A percentile compares a stretch with the other conserved stretches of the same genome.
Conservation (phyloP, 2,797 vertebrate species). For the Coranthus polyacanthus region DNA sequence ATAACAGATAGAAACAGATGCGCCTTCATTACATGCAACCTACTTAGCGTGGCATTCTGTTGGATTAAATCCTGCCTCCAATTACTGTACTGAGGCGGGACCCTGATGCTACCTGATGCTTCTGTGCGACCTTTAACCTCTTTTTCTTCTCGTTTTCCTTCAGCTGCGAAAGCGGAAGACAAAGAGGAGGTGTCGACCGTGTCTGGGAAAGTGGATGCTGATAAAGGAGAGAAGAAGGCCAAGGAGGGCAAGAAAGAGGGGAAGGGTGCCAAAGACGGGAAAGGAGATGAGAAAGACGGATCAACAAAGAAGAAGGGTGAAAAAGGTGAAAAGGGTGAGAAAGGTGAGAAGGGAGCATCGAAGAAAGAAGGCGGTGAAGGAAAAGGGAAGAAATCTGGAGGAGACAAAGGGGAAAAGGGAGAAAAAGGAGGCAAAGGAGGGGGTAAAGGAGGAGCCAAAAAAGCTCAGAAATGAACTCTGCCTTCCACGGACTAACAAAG, state of each 20-base stretch:
- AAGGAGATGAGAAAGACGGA: slow-evolving; percentile 67
- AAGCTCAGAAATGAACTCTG: slow-evolving; percentile 80
- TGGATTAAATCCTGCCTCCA: slow-evolving; percentile 28
- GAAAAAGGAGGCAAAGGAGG: slow-evolving; percentile 72
- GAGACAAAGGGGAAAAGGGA: slow-evolving; percentile 49
- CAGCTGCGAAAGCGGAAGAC: slow-evolving; percentile 81
- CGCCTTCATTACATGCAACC: slow-evolving; percentile 57
- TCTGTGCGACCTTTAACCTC: slow-evolving; percentile 5
- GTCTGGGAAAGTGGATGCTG: slow-evolving; percentile 88
- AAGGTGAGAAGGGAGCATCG: slow-evolving; percentile 54
- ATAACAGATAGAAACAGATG: slow-evolving; percentile 56
- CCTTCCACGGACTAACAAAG: slow-evolving; percentile 22
- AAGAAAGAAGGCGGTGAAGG: slow-evolving; percentile 68
- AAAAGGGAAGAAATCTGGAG: slow-evolving; percentile 67
- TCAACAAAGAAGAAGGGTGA: slow-evolving; percentile 72
- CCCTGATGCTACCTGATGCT: slow-evolving; percentile 14
- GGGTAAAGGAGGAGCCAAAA: slow-evolving; percentile 79
- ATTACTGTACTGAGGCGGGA: slow-evolving; percentile 23
- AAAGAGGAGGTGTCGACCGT: slow-evolving; percentile 78
- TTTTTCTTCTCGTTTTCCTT: slow-evolving; percentile 12
- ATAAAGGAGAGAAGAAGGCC: slow-evolving; percentile 84
- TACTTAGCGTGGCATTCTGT: slow-evolving; percentile 34
- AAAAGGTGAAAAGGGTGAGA: slow-evolving; percentile 68
- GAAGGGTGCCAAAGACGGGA: slow-evolving; percentile 80
- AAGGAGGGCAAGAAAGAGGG: slow-evolving; percentile 83